Evolutionary conservation across 1,140 invertebrate genomes (phyloP).

Genomic region (Neotoxoptera formosana): DNA sequence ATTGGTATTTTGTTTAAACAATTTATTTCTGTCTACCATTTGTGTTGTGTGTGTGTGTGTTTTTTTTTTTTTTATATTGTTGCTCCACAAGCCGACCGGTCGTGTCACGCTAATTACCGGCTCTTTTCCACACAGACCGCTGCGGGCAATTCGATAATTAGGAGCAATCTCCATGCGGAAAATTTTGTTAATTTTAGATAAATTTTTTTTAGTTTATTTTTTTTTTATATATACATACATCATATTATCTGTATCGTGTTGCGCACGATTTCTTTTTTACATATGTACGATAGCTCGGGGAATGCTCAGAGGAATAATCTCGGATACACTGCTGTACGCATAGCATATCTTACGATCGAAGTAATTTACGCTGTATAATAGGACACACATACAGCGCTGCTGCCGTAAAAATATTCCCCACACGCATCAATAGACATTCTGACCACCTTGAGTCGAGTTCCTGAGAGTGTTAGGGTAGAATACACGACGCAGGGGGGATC

Average conservation of each 20-base stretch:
- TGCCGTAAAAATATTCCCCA: constrained; percentile 30
- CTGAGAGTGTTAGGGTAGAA: constrained; percentile 44
- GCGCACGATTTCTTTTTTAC: constrained; percentile 22
- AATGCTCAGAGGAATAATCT: not conserved
- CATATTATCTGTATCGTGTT: not conserved
- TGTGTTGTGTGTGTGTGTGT: not conserved
- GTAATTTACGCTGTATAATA: not conserved
- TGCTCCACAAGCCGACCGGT: constrained; percentile 2
- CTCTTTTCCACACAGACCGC: not conserved
- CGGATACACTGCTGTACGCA: not conserved
- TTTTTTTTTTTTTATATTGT: constrained; percentile 4
- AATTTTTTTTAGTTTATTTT: not conserved
- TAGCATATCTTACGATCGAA: not conserved
- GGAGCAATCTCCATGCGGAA: constrained; percentile 32
- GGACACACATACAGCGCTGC: not conserved
- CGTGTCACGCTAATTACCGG: constrained; percentile 38
- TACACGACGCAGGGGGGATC: not conserved
- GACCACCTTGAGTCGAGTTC: constrained; percentile 2
- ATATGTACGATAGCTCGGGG: not conserved
- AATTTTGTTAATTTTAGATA: constrained; percentile 39
- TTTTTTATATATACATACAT: not conserved
- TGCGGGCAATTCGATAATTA: constrained; percentile 25
- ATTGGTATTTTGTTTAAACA: constrained; percentile 32
- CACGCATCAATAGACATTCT: constrained; percentile 35
- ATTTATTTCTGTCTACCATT: constrained; percentile 47